phyloP scores from a whole-genome alignment of 2,113 vertebrate genomes.

The Odocoileus virginianus region DNA sequence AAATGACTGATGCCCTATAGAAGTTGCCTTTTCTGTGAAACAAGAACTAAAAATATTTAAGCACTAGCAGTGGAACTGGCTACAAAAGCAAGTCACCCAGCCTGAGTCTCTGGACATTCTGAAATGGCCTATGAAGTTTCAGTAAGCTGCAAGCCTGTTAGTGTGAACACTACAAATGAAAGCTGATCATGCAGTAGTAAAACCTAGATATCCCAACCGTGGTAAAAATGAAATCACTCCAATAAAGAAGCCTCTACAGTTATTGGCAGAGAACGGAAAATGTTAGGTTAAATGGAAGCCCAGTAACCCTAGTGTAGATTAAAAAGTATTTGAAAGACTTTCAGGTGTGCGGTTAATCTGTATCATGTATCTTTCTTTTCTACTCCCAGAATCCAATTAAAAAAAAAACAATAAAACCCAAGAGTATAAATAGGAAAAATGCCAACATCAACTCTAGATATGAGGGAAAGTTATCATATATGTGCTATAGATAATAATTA shows the following conservation, averaged over 20 bases:
- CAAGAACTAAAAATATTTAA: background rate
- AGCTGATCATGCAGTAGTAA: background rate
- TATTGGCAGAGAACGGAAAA: background rate
- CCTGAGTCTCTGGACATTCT: background rate
- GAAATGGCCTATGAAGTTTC: background rate
- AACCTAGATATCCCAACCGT: background rate
- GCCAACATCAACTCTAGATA: background rate
- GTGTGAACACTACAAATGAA: background rate
- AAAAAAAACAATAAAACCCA: background rate
- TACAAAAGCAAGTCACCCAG: background rate
- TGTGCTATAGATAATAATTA: background rate
- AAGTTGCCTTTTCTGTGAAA: background rate
- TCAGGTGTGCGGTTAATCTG: background rate
- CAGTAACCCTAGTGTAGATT: background rate
- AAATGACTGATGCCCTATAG: background rate
- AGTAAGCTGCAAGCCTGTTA: background rate
- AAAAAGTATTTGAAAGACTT: background rate
- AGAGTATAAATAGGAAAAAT: background rate
- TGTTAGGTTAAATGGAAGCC: background rate
- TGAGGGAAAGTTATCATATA: background rate
- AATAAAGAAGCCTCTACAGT: background rate
- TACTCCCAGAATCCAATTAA: background rate
- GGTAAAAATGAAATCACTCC: background rate
- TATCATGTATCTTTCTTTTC: background rate
- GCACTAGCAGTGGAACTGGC: accelerated